Evolutionary conservation across 2,888 invertebrate genomes (phyloP).

Genomic region (Folsomia candida): DNA sequence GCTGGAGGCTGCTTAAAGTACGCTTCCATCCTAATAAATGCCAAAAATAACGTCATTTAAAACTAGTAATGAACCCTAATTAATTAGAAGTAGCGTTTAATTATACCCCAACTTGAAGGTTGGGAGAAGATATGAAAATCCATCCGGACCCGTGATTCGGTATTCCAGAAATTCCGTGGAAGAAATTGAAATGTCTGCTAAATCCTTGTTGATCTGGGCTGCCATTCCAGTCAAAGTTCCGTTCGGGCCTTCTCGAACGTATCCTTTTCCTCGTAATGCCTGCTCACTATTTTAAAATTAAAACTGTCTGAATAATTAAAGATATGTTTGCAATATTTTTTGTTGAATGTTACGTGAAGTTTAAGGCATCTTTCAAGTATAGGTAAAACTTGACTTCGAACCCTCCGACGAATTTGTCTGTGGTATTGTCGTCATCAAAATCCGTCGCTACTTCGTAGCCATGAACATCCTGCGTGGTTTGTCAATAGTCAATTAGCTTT

Average conservation of each 20-base stretch:
- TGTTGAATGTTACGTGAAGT: conserved; percentile 30
- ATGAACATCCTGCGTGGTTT: conserved; percentile 9
- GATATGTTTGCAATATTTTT: not conserved
- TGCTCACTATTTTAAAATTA: conserved; percentile 14
- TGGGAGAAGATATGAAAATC: conserved; percentile 32
- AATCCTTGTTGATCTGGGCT: conserved; percentile 14
- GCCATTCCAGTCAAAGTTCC: conserved; percentile 32
- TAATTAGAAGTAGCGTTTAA: not conserved
- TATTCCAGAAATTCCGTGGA: conserved; percentile 28
- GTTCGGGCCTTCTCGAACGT: conserved; percentile 24
- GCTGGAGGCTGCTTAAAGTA: conserved; percentile 36
- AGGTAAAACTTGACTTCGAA: conserved; percentile 30
- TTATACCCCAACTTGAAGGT: conserved; percentile 14
- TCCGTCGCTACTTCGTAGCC: conserved; percentile 14
- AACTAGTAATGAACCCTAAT: too few species aligned
- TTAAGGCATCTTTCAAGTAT: conserved; percentile 34
- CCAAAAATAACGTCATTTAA: too few species aligned
- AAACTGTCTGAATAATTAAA: not conserved
- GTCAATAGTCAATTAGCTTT: too few species aligned
- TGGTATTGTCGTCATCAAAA: conserved; percentile 10
- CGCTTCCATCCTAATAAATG: conserved; percentile 9
- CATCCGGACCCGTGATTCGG: conserved; percentile 29
- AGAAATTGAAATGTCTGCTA: conserved; percentile 30
- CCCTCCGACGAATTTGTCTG: conserved; percentile 24
- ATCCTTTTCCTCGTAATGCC: conserved; percentile 15